These are phyloP conservation scores for Brachyalestes nurse DNA, from an alignment of 2,797 vertebrate genomes.

Conservation along the genomic window DNA sequence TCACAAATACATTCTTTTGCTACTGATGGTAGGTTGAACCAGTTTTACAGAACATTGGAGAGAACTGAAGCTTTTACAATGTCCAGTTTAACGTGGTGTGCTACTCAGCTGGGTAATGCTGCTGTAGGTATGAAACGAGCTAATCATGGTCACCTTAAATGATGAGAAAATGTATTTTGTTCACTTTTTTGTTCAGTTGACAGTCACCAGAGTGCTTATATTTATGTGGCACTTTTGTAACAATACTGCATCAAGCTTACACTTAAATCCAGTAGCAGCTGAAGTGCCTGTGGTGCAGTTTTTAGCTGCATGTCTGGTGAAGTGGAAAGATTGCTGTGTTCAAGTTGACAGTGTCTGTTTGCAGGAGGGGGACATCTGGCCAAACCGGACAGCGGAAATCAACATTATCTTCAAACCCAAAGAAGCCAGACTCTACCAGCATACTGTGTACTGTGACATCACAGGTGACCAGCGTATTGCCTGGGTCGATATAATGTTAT, in stretches of 20 bases:
- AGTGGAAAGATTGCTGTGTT: background rate
- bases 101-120: background rate
- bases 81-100: background rate
- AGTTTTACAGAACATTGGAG: background rate
- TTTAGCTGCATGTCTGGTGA: background rate
- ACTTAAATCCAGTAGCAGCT: constrained; percentile 3
- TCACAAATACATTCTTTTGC: no score
- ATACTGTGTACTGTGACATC: constrained; percentile 83
- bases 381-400: constrained; percentile 78
- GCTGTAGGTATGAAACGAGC: background rate
- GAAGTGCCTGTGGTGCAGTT: background rate
- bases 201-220: background rate
- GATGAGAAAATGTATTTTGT: background rate
- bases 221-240: background rate
- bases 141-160: background rate
- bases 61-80: background rate
- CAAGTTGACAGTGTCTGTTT: constrained; percentile 37
- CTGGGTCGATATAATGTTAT: background rate
- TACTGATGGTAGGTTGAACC: background rate
- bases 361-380: constrained; percentile 87
- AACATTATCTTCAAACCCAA: constrained; percentile 81
- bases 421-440: constrained; percentile 80
- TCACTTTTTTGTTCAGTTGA: background rate
- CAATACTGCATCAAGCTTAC: background rate
- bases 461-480: constrained; percentile 70